Evolutionary conservation across 2,888 invertebrate genomes (phyloP), one percentile per base, ranked within the genome.

Genomic region (Phyllotreta striolata): DNA sequence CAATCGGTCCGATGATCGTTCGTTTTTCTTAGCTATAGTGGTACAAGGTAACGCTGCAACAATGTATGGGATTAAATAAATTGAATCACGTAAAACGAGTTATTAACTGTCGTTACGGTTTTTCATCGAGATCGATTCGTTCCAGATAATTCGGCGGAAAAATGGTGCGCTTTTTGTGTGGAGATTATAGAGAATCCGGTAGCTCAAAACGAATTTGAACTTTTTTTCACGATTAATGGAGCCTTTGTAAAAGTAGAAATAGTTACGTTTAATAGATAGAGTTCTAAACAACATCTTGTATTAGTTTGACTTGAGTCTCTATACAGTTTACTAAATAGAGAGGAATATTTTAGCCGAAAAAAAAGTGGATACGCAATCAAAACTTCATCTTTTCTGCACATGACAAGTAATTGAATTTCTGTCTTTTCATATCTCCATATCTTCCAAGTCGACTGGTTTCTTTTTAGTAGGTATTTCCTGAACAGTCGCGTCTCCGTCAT

Each of bases 391-490:
- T 24, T 24, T 24, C 24, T 24, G 24, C 24, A 24, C 24, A 24
- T 24, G 24, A 24, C 24, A 37, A 51, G 59, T 52, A 59, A 59
- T 59, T 12, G 59, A 40, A 59, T 59, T 59, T 59, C 59, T 59
- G 51, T 51, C 35, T 51, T 59, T 12, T 35, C 37, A 51, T 51
- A 51, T 51, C 51, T 59, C 24, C 59, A 59, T 59, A 59, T 59
- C 59, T 59, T 13, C 24, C 57, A 34, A 47, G 47, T 57, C 51
- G 41, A 49, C 51, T 59, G 52, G 52, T 52, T 59, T 49, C 52
- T 52, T 51, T 59, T 70, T 65, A 24, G 24, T 70, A 59, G 66
- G 67, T 63, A 63, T 72, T 70, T 70, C 70, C 70, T 69, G 68
- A 67, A 65, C 66, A 62, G 60, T 51, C 59, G 62, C 66, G 65